Percentiles rank a stretch among this genome's conserved stretches.
These are phyloP conservation scores for Odontesthes bonariensis DNA, from an alignment of 2,113 vertebrate species.

Conservation along the genomic window DNA sequence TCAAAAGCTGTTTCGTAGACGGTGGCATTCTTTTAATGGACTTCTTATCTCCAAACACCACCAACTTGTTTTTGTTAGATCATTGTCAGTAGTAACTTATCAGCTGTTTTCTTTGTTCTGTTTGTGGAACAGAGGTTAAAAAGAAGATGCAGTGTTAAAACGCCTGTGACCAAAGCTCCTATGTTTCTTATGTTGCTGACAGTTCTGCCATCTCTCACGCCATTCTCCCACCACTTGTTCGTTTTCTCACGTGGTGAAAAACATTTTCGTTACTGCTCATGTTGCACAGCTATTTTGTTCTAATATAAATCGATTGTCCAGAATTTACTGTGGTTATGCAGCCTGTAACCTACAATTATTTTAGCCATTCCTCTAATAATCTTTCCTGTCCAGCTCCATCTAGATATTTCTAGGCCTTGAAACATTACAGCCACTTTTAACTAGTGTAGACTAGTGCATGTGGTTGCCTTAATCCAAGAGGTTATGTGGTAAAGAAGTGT, in stretches of 20 bases:
- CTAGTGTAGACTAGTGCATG: too few species aligned
- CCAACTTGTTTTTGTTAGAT: conserved; percentile 2
- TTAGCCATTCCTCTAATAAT: neutral
- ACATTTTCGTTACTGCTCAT: neutral
- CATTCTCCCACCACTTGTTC: neutral
- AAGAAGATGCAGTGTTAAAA: neutral
- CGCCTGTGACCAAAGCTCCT: neutral
- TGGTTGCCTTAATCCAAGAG: too few species aligned
- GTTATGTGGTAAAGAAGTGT: too few species aligned
- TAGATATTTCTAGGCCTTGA: neutral
- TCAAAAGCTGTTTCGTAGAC: conserved; percentile 43
- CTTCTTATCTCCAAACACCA: neutral
- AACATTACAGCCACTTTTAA: too few species aligned
- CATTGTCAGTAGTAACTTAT: conserved; percentile 24
- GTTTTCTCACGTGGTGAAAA: neutral
- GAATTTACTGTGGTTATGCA: neutral
- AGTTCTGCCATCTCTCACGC: neutral
- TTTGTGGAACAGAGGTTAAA: neutral
- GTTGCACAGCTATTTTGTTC: neutral
- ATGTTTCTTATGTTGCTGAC: conserved; percentile 2
- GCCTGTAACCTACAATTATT: neutral
- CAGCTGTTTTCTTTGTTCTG: neutral
- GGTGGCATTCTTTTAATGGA: neutral
- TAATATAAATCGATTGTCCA: neutral
- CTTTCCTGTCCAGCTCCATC: neutral